A percentile compares a stretch with the other conserved stretches of the same genome.
Evolutionary conservation across 2,797 vertebrate genomes (phyloP).

Genomic region (Coranthus polyacanthus): DNA sequence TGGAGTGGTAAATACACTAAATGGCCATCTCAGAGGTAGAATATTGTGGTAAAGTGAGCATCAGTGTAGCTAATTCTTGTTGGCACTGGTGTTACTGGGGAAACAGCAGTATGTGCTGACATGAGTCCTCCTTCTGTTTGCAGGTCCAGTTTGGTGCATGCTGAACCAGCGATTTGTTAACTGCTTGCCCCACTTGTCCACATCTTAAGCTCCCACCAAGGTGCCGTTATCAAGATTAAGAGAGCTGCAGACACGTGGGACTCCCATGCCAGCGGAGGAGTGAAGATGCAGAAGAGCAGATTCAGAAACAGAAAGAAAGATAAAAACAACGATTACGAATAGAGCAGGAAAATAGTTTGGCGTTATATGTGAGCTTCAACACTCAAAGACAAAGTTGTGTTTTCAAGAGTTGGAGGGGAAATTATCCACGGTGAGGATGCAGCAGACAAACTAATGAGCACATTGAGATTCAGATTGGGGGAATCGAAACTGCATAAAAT

Average conservation of each 20-base stretch:
- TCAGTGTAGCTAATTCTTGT: constrained; percentile 18
- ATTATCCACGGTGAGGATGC: constrained; percentile 38
- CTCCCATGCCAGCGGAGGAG: constrained; percentile 39
- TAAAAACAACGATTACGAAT: constrained; percentile 29
- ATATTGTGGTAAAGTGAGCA: constrained; percentile 22
- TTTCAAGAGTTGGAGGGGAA: constrained; percentile 37
- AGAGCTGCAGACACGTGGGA: constrained; percentile 40
- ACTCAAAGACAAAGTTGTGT: constrained; percentile 31
- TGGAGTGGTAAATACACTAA: constrained; percentile 34
- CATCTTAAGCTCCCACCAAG: constrained; percentile 69
- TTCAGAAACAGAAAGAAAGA: constrained; percentile 22
- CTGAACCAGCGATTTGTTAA: constrained; percentile 71
- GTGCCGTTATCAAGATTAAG: constrained; percentile 70
- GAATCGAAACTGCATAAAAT: constrained; percentile 36
- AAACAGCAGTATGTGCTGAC: constrained; percentile 67
- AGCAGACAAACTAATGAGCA: constrained; percentile 54
- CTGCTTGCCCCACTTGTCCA: constrained; percentile 44
- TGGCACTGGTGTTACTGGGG: constrained; percentile 26
- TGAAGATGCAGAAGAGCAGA: constrained; percentile 44
- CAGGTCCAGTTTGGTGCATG: constrained; percentile 63
- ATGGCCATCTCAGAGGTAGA: constrained; percentile 28
- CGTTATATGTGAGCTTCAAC: constrained; percentile 35
- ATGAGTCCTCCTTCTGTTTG: constrained; percentile 45
- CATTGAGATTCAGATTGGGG: constrained; percentile 33
- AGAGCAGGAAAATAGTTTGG: constrained; percentile 28